Conservation (phyloP, 2,113 vertebrate genomes). For the Pontoporia blainvillei region DNA sequence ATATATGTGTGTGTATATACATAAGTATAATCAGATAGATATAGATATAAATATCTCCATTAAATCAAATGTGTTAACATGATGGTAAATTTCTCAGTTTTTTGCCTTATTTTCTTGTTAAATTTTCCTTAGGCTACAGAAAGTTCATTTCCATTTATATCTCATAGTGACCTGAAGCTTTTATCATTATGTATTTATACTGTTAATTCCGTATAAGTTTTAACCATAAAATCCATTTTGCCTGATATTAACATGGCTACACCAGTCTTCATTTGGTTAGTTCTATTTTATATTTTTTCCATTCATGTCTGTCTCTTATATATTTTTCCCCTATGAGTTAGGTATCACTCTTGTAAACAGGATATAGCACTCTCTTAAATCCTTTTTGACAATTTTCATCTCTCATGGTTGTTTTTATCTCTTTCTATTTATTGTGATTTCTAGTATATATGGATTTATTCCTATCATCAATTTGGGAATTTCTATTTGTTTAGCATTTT, state of each 20-base stretch:
- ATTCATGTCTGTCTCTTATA: not conserved
- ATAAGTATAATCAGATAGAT: not conserved
- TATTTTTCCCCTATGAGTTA: not conserved
- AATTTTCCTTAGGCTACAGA: not conserved
- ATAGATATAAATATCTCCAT: not conserved
- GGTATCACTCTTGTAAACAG: not conserved
- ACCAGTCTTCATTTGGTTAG: not conserved
- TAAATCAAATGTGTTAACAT: not conserved
- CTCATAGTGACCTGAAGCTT: not conserved
- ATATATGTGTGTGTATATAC: not conserved
- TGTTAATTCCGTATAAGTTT: not conserved
- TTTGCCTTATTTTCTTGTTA: not conserved
- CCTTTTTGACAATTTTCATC: not conserved
- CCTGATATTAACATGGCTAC: not conserved
- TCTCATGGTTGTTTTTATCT: not conserved
- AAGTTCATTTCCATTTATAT: not conserved
- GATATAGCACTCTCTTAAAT: not conserved
- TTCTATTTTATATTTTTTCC: not conserved
- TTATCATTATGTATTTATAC: not conserved
- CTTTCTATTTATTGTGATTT: not conserved
- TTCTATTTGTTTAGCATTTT: not conserved
- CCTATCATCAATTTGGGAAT: not conserved
- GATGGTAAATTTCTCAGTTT: not conserved
- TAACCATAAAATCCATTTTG: not conserved
- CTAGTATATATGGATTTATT: not conserved